These are phyloP conservation scores for Lepilemur septentrionalis DNA, from an alignment of 2,797 vertebrate species.

Conservation along the genomic window DNA sequence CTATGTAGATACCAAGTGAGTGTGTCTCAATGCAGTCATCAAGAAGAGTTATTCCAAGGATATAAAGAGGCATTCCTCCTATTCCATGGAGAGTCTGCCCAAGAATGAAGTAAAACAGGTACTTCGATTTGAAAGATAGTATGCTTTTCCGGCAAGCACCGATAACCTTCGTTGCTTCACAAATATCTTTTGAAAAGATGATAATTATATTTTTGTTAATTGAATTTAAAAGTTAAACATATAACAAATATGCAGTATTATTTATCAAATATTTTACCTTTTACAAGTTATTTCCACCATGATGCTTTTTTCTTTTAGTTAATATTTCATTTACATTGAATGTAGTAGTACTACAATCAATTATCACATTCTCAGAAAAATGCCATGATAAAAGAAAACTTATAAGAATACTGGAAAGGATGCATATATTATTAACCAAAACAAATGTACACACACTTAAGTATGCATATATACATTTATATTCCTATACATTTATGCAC, in stretches of 20 bases:
- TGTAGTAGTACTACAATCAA: not conserved
- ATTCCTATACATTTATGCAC: not conserved
- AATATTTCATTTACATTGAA: not conserved
- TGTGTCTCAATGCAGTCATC: not conserved
- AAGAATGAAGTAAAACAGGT: not conserved
- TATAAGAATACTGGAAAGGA: not conserved
- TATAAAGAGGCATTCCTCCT: conserved; percentile 27
- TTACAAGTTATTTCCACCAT: not conserved
- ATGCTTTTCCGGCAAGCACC: rapidly evolving
- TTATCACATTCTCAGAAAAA: conserved; percentile 24
- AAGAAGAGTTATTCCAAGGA: not conserved
- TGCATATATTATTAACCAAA: not conserved
- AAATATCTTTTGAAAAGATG: conserved; percentile 68
- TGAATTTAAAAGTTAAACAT: conserved; percentile 18
- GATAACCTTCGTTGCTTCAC: not conserved
- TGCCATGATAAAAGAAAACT: not conserved
- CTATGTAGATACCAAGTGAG: conserved; percentile 59
- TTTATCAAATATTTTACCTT: conserved; percentile 16
- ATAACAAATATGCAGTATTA: not conserved
- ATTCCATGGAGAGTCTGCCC: conserved; percentile 38
- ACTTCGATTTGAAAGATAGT: not conserved
- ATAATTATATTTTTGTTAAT: conserved; percentile 41
- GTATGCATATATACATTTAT: not conserved
- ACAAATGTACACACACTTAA: not conserved
- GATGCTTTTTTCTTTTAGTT: not conserved